Conservation (phyloP, 2,797 vertebrate species). For the Ptychadena robeensis region DNA sequence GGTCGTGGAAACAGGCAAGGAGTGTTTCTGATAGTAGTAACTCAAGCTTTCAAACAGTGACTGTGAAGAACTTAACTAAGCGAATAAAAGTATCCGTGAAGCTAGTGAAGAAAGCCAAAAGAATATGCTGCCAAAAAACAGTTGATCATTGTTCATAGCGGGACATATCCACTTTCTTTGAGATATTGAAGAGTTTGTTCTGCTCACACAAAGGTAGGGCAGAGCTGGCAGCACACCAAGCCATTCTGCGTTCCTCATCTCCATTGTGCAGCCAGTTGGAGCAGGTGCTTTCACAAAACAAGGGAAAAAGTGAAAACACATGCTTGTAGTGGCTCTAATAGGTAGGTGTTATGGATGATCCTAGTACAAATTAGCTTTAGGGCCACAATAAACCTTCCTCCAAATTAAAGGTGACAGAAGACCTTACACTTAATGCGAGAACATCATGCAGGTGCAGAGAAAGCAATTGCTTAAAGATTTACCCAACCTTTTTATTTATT, state of each 20-base stretch:
- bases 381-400: constrained; percentile 58
- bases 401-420: constrained; percentile 40
- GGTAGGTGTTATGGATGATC: constrained; percentile 42
- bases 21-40: constrained; percentile 60
- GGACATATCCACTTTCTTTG: constrained; percentile 65
- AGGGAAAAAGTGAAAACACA: constrained; percentile 42
- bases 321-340: constrained; percentile 39
- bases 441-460: constrained; percentile 45
- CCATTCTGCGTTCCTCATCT: constrained; percentile 62
- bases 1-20: constrained; percentile 30
- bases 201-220: constrained; percentile 64
- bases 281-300: constrained; percentile 61
- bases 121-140: constrained; percentile 62
- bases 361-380: constrained; percentile 60
- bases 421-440: constrained; percentile 49
- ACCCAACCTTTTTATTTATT: constrained; percentile 3
- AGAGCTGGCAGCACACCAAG: constrained; percentile 57
- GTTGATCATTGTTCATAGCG: constrained; percentile 64
- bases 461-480: constrained; percentile 48
- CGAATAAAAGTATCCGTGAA: constrained; percentile 63
- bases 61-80: constrained; percentile 67
- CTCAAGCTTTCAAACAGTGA: constrained; percentile 67
- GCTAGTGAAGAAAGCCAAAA: constrained; percentile 67
- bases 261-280: constrained; percentile 63
- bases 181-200: constrained; percentile 63